Percentiles rank a stretch among this genome's conserved stretches.
Evolutionary conservation across 2,888 invertebrate species (phyloP).

Genomic region (Harpagoxenus sublaevis): DNA sequence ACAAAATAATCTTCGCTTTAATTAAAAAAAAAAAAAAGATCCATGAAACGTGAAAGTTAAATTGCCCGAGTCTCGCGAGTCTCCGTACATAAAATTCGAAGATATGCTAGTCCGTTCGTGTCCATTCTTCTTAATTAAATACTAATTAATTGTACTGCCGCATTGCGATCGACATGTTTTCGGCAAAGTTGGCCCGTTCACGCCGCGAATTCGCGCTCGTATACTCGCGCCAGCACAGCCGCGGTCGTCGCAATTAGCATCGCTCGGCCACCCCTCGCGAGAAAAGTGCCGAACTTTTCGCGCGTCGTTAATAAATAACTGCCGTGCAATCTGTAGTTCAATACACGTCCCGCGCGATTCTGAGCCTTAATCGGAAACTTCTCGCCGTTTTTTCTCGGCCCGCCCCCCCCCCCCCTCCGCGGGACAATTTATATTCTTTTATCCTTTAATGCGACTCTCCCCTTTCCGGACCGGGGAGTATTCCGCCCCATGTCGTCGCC

Average conservation of each 20-base stretch:
- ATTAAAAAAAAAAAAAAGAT: neutral
- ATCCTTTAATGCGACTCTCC: constrained; percentile 72
- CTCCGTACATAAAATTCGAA: neutral
- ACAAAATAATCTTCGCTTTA: neutral
- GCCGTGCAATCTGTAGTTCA: constrained; percentile 36
- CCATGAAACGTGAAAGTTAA: neutral
- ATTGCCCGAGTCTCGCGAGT: neutral
- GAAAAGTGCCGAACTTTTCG: constrained; percentile 38
- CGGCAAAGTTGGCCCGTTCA: neutral
- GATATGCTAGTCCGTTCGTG: neutral
- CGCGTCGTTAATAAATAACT: constrained; percentile 52
- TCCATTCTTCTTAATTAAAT: neutral
- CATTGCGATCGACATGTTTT: neutral
- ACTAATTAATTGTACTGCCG: neutral
- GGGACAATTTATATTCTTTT: constrained; percentile 81
- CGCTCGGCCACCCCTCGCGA: neutral
- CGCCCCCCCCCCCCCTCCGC: constrained; percentile 67
- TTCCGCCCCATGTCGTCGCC: constrained; percentile 57
- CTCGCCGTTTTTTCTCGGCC: constrained; percentile 75
- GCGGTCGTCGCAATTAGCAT: constrained; percentile 33
- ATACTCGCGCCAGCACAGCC: neutral
- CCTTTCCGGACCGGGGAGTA: neutral
- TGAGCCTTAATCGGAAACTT: constrained; percentile 75
- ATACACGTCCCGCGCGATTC: constrained; percentile 25
- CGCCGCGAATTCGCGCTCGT: neutral